Evolutionary conservation across 2,797 vertebrate species (phyloP).

Genomic region (Vespertilio murinus): DNA sequence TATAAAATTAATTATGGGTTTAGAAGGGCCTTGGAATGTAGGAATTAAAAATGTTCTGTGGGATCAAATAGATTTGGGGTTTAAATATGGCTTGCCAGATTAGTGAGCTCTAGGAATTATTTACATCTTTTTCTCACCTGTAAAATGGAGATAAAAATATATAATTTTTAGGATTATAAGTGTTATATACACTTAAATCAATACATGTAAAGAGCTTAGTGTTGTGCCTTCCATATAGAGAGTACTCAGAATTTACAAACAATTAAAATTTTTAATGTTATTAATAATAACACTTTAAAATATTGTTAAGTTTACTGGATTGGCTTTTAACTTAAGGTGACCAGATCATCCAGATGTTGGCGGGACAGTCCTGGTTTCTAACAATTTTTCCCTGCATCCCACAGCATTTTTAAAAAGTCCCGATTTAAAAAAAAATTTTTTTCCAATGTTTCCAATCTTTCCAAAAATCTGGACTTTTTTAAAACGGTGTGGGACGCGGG

Average conservation of each 20-base stretch:
- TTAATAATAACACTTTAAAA: not conserved
- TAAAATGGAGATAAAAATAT: not conserved
- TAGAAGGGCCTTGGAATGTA: not conserved
- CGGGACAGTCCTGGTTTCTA: too few relatives aligned
- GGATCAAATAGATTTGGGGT: not conserved
- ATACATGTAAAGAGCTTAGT: not conserved
- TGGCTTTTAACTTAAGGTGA: too few relatives aligned
- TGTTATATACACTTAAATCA: not conserved
- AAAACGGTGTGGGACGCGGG: too few relatives aligned
- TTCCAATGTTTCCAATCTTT: too few relatives aligned
- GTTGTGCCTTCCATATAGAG: not conserved
- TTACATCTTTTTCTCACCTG: not conserved
- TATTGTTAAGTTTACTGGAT: not conserved
- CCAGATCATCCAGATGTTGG: too few relatives aligned
- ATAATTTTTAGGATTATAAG: not conserved
- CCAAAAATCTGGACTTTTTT: too few relatives aligned
- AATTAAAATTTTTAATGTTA: not conserved
- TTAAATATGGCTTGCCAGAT: not conserved
- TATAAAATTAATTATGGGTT: not conserved
- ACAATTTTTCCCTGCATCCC: too few relatives aligned
- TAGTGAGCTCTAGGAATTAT: not conserved
- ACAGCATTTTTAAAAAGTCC: too few relatives aligned
- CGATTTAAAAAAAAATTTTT: too few relatives aligned
- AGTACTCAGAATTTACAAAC: not conserved
- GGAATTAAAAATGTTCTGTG: not conserved